Evolutionary conservation across 2,888 invertebrate species (phyloP), one percentile per base, ranked within the genome.

Genomic region (Hofmannophila pseudospretella): DNA sequence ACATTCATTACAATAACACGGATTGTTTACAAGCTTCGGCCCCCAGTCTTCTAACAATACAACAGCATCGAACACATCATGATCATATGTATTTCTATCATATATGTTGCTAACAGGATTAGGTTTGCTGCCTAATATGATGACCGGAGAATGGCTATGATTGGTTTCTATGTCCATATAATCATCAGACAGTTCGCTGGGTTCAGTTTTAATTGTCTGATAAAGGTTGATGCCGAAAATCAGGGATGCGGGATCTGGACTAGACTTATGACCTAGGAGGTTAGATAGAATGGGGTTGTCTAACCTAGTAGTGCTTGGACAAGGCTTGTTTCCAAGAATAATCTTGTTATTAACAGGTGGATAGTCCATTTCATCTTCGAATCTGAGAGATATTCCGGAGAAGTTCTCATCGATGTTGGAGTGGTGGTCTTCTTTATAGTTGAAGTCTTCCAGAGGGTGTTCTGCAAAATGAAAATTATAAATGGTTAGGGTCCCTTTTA

Each of bases 11-110:
- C 76, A 76, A 14, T 48, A 76, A 4, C 65, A 66, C 0, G 47
- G 34, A n/a, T 16, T 16, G 14, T 58, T 71, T 0, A 12, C 29
- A 0, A 76, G 38, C 1, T 39, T 42, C 0, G 32, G 29, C 0
- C 54, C 51, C 68, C 72, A 75, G 16, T 76, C 56, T 39, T 72
- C 66, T 34, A 75, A 26, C 0, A 40, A 7, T 0, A 74, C 51
- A 7, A 44, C 7, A 0, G 53, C 11, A 9, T 14, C 13, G n/a
- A 13, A 26, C 0, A 39, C 29, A 0, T 56, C 40, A 12, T 47
- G 26, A 19, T 42, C 39, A n/a, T n/a, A n/a, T 4, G 43, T 40
- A 4, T 12, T 9, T 4, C 34, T 4, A 9, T 20, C 5, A 3
- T 16, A 26, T 19, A 0, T 11, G 5, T 5, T 11, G 3, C 11